These are phyloP conservation scores for Diorhabda elongata DNA, from an alignment of 1,140 invertebrate species.

Conservation along the genomic window DNA sequence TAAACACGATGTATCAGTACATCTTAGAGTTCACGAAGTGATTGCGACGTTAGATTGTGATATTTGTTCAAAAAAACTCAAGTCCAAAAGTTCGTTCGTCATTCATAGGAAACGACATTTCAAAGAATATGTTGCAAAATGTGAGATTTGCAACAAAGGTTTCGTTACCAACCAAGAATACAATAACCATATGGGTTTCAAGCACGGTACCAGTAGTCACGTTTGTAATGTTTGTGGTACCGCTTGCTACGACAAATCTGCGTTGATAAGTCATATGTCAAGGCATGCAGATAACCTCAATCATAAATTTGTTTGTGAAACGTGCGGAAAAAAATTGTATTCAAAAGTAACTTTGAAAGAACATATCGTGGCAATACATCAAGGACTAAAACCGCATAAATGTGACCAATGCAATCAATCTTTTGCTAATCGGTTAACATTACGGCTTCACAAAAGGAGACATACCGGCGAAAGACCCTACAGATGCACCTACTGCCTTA, in stretches of 20 bases:
- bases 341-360: constrained; percentile 26
- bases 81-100: constrained; percentile 60
- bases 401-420: constrained; percentile 36
- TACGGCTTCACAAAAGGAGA: constrained; percentile 56
- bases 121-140: constrained; percentile 46
- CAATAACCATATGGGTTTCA: constrained; percentile 26
- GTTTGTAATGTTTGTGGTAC: constrained; percentile 35
- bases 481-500: constrained; percentile 33
- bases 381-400: constrained; percentile 21
- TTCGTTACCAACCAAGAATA: constrained; percentile 33
- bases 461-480: constrained; percentile 60
- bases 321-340: constrained; percentile 46
- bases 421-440: constrained; percentile 21
- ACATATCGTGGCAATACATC: constrained; percentile 28
- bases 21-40: constrained; percentile 26
- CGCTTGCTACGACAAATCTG: constrained; percentile 21
- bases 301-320: constrained; percentile 45
- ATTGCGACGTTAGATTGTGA: constrained; percentile 37
- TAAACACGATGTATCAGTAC: constrained; percentile 26
- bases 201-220: constrained; percentile 26
- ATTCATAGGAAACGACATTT: constrained; percentile 61
- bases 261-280: constrained; percentile 31
- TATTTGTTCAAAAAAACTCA: constrained; percentile 57
- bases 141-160: constrained; percentile 30
- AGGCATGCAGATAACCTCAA: constrained; percentile 32